Evolutionary conservation across 2,113 vertebrate genomes (phyloP).

Genomic region (Camelus bactrianus): DNA sequence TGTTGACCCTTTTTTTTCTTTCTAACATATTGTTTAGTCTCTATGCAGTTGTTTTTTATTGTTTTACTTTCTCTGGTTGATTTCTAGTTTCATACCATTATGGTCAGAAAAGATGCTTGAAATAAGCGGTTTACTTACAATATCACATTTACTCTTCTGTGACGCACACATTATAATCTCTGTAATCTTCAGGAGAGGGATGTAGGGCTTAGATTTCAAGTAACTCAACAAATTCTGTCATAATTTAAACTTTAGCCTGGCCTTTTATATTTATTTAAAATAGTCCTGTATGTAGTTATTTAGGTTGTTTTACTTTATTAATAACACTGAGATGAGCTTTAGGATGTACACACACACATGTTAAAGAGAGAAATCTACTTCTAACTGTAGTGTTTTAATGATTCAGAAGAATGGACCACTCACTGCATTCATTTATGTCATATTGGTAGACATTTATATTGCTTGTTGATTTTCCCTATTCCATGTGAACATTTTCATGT

Average conservation of each 20-base stretch:
- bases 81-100: too few relatives aligned
- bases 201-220: neutral
- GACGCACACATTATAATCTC: neutral
- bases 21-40: too few relatives aligned
- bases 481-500: neutral
- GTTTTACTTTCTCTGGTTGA: too few relatives aligned
- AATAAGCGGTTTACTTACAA: neutral
- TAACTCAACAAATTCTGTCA: neutral
- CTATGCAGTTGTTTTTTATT: too few relatives aligned
- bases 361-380: neutral
- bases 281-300: neutral
- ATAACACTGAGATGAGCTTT: neutral
- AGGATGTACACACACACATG: neutral
- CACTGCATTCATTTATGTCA: neutral
- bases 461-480: neutral
- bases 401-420: neutral
- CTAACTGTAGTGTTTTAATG: neutral
- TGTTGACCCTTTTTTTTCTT: too few relatives aligned
- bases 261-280: neutral
- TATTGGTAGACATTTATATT: neutral
- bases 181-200: neutral
- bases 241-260: neutral
- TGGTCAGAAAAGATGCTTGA: too few relatives aligned
- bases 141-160: neutral
- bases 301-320: conserved; percentile 15